A percentile compares a stretch with the other conserved stretches of the same genome.
Conservation (phyloP, 2,797 vertebrate genomes). For the Sphenodon punctatus region DNA sequence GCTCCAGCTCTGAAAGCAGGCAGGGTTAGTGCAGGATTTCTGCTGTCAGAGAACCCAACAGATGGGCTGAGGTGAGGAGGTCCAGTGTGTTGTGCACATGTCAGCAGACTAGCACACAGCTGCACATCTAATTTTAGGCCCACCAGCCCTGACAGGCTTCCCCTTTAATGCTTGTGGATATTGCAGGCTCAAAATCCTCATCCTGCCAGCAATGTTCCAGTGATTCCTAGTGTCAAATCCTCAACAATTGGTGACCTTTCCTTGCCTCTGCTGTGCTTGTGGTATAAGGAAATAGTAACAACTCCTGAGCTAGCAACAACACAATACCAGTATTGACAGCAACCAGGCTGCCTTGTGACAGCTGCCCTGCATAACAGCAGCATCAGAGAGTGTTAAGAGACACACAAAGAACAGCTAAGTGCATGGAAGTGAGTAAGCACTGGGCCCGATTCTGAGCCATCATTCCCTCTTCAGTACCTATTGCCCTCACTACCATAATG, state of each 20-base stretch:
- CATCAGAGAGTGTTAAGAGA: background rate
- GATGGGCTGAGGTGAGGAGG: background rate
- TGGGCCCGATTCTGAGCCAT: background rate
- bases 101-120: background rate
- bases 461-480: too few species aligned
- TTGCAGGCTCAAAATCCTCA: background rate
- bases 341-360: background rate
- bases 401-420: background rate
- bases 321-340: background rate
- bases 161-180: background rate
- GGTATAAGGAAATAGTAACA: background rate
- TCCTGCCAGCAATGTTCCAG: background rate
- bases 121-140: background rate
- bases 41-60: background rate
- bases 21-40: background rate
- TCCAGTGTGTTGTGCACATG: background rate
- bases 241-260: background rate
- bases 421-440: background rate
- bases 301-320: background rate
- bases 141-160: background rate
- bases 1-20: background rate
- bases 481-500: too few species aligned
- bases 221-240: background rate
- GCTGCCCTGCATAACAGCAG: background rate
- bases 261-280: background rate